Base-by-base conservation (phyloP, 2,797 vertebrate species). In the Pangasius djambal region DNA sequence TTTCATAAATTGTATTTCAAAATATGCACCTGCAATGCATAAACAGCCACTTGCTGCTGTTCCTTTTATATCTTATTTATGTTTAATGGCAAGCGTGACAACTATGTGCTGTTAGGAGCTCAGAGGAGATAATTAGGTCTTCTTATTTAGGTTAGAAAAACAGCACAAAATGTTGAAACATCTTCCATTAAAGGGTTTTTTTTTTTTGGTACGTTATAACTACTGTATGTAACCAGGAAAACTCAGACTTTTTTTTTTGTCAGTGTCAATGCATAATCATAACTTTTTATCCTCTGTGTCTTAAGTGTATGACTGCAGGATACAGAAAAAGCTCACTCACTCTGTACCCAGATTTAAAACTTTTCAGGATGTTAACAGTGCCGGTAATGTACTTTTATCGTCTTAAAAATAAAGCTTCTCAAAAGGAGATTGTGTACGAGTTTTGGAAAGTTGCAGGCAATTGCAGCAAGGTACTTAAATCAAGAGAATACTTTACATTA, bases 21-120 rank as follows among this genome's bases (percentile, higher is more conserved):
- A 65, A 48, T n/a, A 59, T 65, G 82, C 59, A 83, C 40, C 37
- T 48, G 3, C 82, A 83, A 65, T 83, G 81, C 82, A 83, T 13
- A 48, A 83, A 65, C 81, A 83, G 15, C 31, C 6, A 8, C 15
- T 9, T 63, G 20, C 48, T 69, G 83, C 83, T 85, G 83, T 85
- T 85, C 63, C 55, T 25, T 52, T 85, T 55, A 34, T 84, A 15
- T 44, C 4, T 63, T 83, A 50, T 84, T 84, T 69, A 67, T 31
- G 44, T 69, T 70, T 34, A 50, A 69, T 20, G 37, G 18, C 10
- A 40, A 28, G 55, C 6, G 15, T 83, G 34, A 44, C 22, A 44
- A 44, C 55, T 40, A 2, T 57, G 4, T 15, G 37, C 40, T 22
- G 34, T 48, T 28, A 63, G 20, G 37, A 25, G 34, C 34, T 63